A percentile compares a stretch with the other conserved stretches of the same genome.
Conservation (phyloP, 2,113 vertebrate genomes). For the Mustelus asterias region DNA sequence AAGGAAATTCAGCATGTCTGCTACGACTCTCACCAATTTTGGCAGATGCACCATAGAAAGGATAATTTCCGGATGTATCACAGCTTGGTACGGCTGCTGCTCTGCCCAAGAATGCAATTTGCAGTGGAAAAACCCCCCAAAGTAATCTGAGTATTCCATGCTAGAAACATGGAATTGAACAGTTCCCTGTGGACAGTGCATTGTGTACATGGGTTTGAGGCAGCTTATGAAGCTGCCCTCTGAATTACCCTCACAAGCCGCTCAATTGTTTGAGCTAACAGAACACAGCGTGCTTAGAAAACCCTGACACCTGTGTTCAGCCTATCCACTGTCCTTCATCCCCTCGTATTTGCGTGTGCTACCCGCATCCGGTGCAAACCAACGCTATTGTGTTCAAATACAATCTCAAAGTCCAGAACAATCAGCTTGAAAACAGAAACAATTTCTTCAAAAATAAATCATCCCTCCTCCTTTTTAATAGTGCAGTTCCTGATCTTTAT, state of each 20-base stretch:
- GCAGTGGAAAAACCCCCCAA: not conserved
- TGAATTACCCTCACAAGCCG: not conserved
- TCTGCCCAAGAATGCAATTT: too few relatives aligned
- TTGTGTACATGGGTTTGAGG: not conserved
- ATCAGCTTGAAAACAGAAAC: not conserved
- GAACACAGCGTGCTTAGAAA: not conserved
- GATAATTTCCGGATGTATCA: too few relatives aligned
- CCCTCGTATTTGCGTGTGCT: not conserved
- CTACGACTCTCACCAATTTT: too few relatives aligned
- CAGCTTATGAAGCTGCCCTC: not conserved
- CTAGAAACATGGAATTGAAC: not conserved
- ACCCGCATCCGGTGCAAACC: not conserved
- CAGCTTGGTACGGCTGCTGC: too few relatives aligned
- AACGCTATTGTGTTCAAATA: not conserved
- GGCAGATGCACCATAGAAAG: too few relatives aligned
- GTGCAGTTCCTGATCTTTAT: not conserved
- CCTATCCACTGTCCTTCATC: too few relatives aligned
- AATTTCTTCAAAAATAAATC: not conserved
- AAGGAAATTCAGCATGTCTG: too few relatives aligned
- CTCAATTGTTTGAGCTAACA: not conserved
- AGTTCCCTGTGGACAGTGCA: not conserved
- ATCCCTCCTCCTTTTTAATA: not conserved
- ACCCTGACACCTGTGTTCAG: not conserved
- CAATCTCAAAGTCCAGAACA: not conserved
- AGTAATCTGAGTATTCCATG: not conserved